Evolutionary conservation across 2,113 vertebrate genomes (phyloP).

Genomic region (Elaphurus davidianus): DNA sequence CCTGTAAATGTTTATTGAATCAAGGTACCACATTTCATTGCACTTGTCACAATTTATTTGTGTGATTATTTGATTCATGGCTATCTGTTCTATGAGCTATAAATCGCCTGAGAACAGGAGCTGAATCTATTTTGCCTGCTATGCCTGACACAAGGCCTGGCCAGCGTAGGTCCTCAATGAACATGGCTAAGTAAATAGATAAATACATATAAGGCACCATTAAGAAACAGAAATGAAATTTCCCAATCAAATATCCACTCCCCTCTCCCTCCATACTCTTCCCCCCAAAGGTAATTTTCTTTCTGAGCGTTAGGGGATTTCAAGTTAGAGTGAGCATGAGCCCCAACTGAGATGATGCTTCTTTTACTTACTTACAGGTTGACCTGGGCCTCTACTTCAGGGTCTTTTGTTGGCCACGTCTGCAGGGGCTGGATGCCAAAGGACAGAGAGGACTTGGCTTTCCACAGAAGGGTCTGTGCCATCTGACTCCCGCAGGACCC

Average conservation of each 20-base stretch:
- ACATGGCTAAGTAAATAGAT: neutral
- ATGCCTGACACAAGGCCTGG: neutral
- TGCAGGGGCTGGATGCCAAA: slow-evolving; percentile 74
- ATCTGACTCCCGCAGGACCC: slow-evolving; percentile 66
- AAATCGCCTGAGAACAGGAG: neutral
- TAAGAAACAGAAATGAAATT: neutral
- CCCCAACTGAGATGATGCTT: neutral
- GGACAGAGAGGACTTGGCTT: slow-evolving; percentile 72
- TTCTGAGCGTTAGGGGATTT: neutral
- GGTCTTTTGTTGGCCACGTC: slow-evolving; percentile 63
- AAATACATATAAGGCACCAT: neutral
- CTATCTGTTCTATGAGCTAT: neutral
- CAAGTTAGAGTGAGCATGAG: neutral
- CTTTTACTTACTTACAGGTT: slow-evolving; percentile 78
- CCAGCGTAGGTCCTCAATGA: neutral
- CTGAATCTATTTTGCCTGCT: neutral
- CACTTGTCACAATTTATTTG: neutral
- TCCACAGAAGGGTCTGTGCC: slow-evolving; percentile 70
- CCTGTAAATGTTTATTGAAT: neutral
- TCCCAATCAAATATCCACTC: neutral
- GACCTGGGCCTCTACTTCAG: slow-evolving; percentile 74
- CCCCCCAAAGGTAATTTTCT: neutral
- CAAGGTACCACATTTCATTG: neutral
- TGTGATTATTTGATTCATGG: neutral
- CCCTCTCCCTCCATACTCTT: neutral